phyloP scores from a whole-genome alignment of 2,888 invertebrate genomes.

The Amaurobius ferox region DNA sequence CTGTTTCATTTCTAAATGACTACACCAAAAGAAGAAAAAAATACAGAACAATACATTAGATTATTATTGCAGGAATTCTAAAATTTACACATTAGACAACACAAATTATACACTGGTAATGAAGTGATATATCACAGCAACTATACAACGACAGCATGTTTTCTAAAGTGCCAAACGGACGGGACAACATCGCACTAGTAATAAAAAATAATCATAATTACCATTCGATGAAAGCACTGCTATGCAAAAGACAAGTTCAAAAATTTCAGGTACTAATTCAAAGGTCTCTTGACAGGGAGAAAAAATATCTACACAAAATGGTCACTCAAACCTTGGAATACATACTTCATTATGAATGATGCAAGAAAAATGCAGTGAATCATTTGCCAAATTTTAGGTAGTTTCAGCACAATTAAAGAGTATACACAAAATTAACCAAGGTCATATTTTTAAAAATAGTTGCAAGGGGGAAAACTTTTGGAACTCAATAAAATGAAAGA shows the following conservation, averaged over 20 bases:
- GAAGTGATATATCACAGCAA: conserved; percentile 65
- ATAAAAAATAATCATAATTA: conserved; percentile 50
- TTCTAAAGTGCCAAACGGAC: conserved; percentile 61
- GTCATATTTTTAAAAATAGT: not conserved
- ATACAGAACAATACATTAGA: conserved; percentile 27
- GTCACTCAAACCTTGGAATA: conserved; percentile 11
- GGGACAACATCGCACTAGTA: conserved; percentile 61
- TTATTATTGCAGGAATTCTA: conserved; percentile 52
- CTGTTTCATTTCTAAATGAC: conserved; percentile 39
- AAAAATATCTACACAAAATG: not conserved
- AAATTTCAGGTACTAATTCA: conserved; percentile 28
- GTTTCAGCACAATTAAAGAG: not conserved
- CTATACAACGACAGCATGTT: conserved; percentile 48
- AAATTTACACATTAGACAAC: conserved; percentile 31
- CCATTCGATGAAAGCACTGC: conserved; percentile 52
- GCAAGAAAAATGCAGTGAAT: not conserved
- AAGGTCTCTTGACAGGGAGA: conserved; percentile 15
- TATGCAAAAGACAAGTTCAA: conserved; percentile 35
- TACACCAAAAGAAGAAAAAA: conserved; percentile 50
- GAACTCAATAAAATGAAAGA: no score
- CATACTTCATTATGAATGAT: not conserved
- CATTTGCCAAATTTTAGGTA: not conserved
- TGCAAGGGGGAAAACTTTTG: no score
- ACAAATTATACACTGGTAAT: conserved; percentile 52
- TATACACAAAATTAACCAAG: not conserved